Conservation (phyloP, 2,888 invertebrate genomes). For the Drosophila dives region DNA sequence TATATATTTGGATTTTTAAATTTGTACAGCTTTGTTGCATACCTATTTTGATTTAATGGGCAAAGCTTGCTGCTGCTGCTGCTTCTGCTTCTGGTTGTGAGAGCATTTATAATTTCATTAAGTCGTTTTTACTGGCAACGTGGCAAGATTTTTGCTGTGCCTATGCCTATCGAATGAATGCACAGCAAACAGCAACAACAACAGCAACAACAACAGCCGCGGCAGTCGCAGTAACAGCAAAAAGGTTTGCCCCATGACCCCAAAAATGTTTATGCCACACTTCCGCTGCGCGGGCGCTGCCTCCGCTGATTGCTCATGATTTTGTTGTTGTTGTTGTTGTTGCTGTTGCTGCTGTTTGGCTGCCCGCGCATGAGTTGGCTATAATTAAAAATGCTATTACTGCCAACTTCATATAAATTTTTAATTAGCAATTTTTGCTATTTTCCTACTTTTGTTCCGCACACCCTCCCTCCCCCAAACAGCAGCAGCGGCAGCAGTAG, state of each 20-base stretch:
- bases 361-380: conserved; percentile 76
- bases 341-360: conserved; percentile 48
- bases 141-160: conserved; percentile 30
- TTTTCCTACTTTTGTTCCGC: conserved; percentile 80
- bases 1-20: conserved; percentile 12
- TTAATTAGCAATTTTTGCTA: conserved; percentile 84
- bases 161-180: conserved; percentile 42
- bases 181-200: conserved; percentile 12
- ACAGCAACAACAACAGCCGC: conserved; percentile 17
- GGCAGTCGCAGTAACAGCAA: conserved; percentile 59
- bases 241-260: conserved; percentile 72
- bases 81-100: conserved; percentile 6
- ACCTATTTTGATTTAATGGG: conserved; percentile 28
- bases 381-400: conserved; percentile 84
- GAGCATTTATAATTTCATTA: conserved; percentile 62
- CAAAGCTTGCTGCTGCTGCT: conserved; percentile 5
- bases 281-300: conserved; percentile 61
- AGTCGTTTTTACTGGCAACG: conserved; percentile 34
- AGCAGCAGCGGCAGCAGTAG: conserved; percentile 17
- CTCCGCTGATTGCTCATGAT: conserved; percentile 51
- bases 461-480: conserved; percentile 43
- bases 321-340: conserved; percentile 37
- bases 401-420: conserved; percentile 84
- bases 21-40: conserved; percentile 5
- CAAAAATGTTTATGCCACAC: conserved; percentile 78